phyloP scores from a whole-genome alignment of 2,113 vertebrate genomes.

The Ciconia stormi region DNA sequence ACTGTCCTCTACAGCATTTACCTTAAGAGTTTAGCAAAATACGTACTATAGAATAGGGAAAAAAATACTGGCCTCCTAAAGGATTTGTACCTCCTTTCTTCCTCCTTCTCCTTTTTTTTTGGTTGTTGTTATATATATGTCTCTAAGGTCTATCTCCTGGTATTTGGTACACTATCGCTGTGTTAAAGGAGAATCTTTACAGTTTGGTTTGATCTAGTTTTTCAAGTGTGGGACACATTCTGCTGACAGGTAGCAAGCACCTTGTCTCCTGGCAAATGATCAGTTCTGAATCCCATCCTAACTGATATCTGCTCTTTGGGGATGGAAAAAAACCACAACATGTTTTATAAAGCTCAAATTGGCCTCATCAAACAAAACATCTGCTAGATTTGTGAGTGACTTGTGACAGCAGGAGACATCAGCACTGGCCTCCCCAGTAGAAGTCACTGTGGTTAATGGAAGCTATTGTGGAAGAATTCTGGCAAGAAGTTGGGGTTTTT shows the following conservation, averaged over 20 bases:
- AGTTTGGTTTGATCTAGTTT: background rate
- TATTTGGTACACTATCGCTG: background rate
- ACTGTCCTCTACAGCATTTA: background rate
- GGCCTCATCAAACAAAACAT: conserved; percentile 73
- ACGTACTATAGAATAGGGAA: background rate
- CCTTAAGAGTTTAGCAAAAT: background rate
- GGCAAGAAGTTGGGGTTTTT: conserved; percentile 54
- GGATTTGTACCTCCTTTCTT: background rate
- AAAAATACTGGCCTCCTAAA: background rate
- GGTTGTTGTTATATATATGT: background rate
- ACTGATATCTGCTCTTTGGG: conserved; percentile 61
- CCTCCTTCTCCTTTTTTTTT: background rate
- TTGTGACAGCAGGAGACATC: conserved; percentile 74
- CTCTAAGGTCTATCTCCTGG: background rate
- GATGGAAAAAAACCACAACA: conserved; percentile 44
- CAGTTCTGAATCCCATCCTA: conserved; percentile 35
- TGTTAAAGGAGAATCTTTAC: conserved; percentile 5
- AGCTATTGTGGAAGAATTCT: conserved; percentile 76
- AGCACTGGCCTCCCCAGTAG: conserved; percentile 60
- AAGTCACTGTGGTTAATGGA: conserved; percentile 76
- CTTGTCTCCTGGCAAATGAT: conserved; percentile 7
- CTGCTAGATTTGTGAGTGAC: conserved; percentile 72
- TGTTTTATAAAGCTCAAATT: conserved; percentile 72
- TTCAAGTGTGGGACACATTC: background rate
- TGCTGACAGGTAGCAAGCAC: background rate